These are phyloP conservation scores for Gerris lacustris DNA, from an alignment of 2,888 invertebrate species.

Conservation along the genomic window DNA sequence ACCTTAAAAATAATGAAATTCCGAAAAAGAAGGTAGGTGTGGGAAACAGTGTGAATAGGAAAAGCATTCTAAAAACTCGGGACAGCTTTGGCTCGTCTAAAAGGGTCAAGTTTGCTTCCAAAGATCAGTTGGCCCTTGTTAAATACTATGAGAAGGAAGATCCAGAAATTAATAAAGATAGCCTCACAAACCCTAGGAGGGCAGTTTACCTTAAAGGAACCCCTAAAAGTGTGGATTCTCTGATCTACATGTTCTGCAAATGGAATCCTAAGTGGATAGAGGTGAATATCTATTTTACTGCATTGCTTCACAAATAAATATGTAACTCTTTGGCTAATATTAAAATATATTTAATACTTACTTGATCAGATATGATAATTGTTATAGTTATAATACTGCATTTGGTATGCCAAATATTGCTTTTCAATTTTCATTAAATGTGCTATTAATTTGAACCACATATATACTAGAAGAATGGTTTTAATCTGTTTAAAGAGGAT, in stretches of 20 bases:
- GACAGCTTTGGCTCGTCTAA: background rate
- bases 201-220: background rate
- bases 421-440: too few relatives aligned
- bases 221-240: background rate
- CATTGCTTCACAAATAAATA: too few relatives aligned
- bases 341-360: too few relatives aligned
- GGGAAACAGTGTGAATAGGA: background rate
- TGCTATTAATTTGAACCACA: too few relatives aligned
- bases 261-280: background rate
- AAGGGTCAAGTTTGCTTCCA: background rate
- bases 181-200: background rate
- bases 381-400: too few relatives aligned
- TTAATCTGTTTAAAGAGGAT: too few relatives aligned
- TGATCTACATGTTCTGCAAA: background rate
- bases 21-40: background rate
- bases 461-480: too few relatives aligned
- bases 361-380: too few relatives aligned
- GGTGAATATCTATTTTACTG: background rate
- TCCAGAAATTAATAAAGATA: background rate
- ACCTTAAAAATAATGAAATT: background rate
- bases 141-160: background rate
- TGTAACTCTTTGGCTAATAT: too few relatives aligned
- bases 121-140: background rate
- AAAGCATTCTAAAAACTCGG: background rate
- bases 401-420: too few relatives aligned